Percentiles rank a stretch among this genome's conserved stretches.
Conservation (phyloP, 1,140 invertebrate species). For the Drosophila ambigua region DNA sequence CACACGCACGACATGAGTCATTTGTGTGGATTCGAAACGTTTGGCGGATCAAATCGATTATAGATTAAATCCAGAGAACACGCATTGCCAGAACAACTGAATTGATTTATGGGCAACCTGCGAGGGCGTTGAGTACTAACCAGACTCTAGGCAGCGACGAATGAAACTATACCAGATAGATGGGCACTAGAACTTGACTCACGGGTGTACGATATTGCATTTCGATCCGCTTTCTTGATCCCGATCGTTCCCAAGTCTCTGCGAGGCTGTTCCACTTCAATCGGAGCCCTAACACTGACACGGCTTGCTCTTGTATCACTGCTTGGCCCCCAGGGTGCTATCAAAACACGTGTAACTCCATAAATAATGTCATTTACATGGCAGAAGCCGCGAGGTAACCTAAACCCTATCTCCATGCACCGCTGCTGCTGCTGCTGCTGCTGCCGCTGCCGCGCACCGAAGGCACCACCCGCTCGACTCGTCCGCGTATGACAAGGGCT, state of each 20-base stretch:
- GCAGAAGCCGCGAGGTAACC: constrained; percentile 8
- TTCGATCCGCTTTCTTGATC: constrained; percentile 32
- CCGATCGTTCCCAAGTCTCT: constrained; percentile 4
- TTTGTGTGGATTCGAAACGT: constrained; percentile 47
- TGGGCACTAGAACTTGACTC: no score
- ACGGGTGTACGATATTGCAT: not conserved
- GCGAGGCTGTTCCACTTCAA: constrained; percentile 23
- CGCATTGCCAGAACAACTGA: constrained; percentile 35
- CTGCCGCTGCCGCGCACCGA: constrained; percentile 34
- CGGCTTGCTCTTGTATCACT: constrained; percentile 23
- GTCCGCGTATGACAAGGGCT: not conserved
- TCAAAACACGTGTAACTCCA: constrained; percentile 72
- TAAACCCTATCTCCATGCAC: constrained; percentile 34
- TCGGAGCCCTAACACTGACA: constrained; percentile 21
- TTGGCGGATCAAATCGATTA: constrained; percentile 63
- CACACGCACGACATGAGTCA: constrained; percentile 56
- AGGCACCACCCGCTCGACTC: constrained; percentile 11
- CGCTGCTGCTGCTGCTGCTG: constrained; percentile 52
- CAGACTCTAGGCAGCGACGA: no score
- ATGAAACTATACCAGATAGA: no score
- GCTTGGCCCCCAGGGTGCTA: constrained; percentile 62
- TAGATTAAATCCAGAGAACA: constrained; percentile 21
- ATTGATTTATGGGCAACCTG: constrained; percentile 63
- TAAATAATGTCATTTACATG: constrained; percentile 62
- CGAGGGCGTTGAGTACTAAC: constrained; percentile 37